Conservation (phyloP, 2,888 invertebrate species). For the Flabesymbios commensalis region DNA sequence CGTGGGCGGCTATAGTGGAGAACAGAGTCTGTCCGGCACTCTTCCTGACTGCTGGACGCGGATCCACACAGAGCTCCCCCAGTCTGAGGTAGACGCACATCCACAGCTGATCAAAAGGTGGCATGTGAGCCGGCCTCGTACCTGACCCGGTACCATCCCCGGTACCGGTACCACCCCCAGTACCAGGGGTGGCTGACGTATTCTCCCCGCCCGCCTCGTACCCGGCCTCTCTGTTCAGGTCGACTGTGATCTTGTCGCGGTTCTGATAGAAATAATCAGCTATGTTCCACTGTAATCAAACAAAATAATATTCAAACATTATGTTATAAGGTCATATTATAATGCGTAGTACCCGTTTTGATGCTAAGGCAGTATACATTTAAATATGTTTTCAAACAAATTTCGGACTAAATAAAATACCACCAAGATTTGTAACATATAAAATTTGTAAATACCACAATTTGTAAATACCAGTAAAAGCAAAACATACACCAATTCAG, state of each 20-base stretch:
- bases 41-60: constrained; percentile 92
- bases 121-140: constrained; percentile 7
- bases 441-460: too few species aligned
- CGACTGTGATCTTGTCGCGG: constrained; percentile 68
- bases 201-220: background rate
- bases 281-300: constrained; percentile 94
- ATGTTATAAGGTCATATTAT: too few species aligned
- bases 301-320: too few species aligned
- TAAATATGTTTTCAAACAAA: too few species aligned
- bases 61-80: constrained; percentile 81
- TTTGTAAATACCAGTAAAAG: too few species aligned
- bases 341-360: too few species aligned
- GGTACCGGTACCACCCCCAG: background rate
- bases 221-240: constrained; percentile 35
- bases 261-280: constrained; percentile 97
- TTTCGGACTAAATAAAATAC: too few species aligned
- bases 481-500: too few species aligned
- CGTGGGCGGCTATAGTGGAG: constrained; percentile 96
- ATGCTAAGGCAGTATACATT: too few species aligned
- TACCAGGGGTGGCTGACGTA: constrained; percentile 13
- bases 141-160: background rate
- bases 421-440: too few species aligned
- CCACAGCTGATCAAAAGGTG: constrained; percentile 89
- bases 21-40: constrained; percentile 97
- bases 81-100: constrained; percentile 78